phyloP scores from a whole-genome alignment of 2,797 vertebrate genomes.

The Helostoma temminkii region DNA sequence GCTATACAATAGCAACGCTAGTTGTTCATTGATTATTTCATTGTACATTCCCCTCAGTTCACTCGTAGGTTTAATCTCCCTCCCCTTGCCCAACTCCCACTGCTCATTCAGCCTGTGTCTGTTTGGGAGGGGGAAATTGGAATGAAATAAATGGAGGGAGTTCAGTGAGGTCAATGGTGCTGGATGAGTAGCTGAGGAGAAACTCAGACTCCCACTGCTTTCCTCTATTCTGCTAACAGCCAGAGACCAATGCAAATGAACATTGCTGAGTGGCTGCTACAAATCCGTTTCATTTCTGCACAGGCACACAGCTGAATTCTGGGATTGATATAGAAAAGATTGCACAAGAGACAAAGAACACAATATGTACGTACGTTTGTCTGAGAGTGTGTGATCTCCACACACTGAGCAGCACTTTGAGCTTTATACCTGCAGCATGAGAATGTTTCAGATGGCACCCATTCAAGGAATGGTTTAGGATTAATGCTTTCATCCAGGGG shows the following conservation, averaged over 20 bases:
- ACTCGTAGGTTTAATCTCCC: no score
- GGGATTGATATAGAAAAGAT: slow-evolving; percentile 23
- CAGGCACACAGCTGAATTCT: slow-evolving; percentile 28
- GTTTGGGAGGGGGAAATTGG: slow-evolving; percentile 41
- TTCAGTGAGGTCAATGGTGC: slow-evolving; percentile 41
- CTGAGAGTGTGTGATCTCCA: slow-evolving; percentile 20
- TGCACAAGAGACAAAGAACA: slow-evolving; percentile 1
- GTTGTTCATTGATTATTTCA: no score
- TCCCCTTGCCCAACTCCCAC: no score
- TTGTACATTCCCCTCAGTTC: no score
- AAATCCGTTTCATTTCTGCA: slow-evolving; percentile 37
- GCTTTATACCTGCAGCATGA: slow-evolving; percentile 16
- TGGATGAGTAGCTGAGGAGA: slow-evolving; percentile 48
- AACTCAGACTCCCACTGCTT: slow-evolving; percentile 44
- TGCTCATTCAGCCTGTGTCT: slow-evolving; percentile 39
- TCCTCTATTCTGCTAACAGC: slow-evolving; percentile 36
- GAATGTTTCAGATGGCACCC: slow-evolving; percentile 1
- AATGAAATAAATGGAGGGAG: slow-evolving; percentile 48
- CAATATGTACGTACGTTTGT: background rate
- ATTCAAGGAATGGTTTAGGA: slow-evolving; percentile 31
- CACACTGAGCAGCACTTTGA: slow-evolving; percentile 10
- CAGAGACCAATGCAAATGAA: slow-evolving; percentile 47
- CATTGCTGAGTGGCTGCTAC: no score
- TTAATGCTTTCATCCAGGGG: slow-evolving; percentile 6
- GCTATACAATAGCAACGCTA: no score